These are phyloP conservation scores for Automeris io DNA, from an alignment of 2,888 invertebrate species.

Conservation along the genomic window DNA sequence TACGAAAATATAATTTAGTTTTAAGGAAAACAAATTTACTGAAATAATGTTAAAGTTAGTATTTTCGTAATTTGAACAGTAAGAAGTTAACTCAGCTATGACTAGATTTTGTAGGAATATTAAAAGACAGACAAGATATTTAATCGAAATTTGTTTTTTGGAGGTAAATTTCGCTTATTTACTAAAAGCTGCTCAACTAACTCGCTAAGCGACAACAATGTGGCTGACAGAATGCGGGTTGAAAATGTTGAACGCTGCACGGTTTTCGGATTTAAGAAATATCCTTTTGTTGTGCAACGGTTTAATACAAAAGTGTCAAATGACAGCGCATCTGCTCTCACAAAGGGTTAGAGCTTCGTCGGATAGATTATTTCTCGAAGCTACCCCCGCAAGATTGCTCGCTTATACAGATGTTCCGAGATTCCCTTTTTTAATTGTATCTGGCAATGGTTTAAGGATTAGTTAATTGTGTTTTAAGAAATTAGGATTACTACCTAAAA, in stretches of 20 bases:
- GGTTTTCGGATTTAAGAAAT: conserved; percentile 73
- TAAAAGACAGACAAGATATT: too few relatives aligned
- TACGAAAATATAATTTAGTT: too few relatives aligned
- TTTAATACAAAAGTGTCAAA: conserved; percentile 77
- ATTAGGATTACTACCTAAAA: conserved; percentile 11
- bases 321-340: conserved; percentile 75
- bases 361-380: conserved; percentile 75
- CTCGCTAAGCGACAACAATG: conserved; percentile 37
- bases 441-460: conserved; percentile 33
- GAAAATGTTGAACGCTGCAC: conserved; percentile 61
- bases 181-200: conserved; percentile 14
- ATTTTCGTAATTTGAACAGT: too few relatives aligned
- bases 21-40: neutral
- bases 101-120: too few relatives aligned
- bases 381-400: conserved; percentile 72
- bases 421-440: conserved; percentile 35
- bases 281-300: conserved; percentile 74
- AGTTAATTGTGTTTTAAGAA: conserved; percentile 22
- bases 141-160: too few relatives aligned
- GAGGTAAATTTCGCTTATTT: neutral
- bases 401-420: conserved; percentile 69
- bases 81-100: too few relatives aligned
- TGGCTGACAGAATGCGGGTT: conserved; percentile 67
- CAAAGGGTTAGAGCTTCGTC: conserved; percentile 66
- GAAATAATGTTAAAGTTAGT: neutral